phyloP scores from a whole-genome alignment of 2,113 vertebrate species.

The Rana temporaria region DNA sequence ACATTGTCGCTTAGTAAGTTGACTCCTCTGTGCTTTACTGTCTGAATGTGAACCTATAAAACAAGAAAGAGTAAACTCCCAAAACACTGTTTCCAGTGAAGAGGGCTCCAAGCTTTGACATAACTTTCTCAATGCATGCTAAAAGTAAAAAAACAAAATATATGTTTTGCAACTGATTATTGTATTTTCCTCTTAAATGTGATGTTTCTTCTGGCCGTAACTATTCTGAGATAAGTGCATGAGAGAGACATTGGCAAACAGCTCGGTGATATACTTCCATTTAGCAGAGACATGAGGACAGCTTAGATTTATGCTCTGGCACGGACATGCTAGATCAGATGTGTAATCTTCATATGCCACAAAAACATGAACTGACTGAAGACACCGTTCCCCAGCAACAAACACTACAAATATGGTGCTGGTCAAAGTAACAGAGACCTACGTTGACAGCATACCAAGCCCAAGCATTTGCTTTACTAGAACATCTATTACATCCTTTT shows the following conservation, averaged over 20 bases:
- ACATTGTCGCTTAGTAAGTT: conserved; percentile 23
- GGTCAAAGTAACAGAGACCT: background rate
- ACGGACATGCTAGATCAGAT: background rate
- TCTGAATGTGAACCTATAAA: background rate
- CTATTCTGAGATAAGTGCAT: background rate
- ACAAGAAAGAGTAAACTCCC: background rate
- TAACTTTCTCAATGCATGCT: too few species aligned
- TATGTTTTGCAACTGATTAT: too few species aligned
- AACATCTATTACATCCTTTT: too few species aligned
- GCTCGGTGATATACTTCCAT: background rate
- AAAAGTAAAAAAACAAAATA: too few species aligned
- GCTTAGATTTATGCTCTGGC: background rate
- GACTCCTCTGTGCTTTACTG: background rate
- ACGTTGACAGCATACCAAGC: too few species aligned
- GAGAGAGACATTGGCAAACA: background rate
- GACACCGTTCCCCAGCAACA: background rate
- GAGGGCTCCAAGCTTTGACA: background rate
- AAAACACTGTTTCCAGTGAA: background rate
- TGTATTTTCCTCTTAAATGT: background rate
- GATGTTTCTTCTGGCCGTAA: background rate
- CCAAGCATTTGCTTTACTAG: too few species aligned
- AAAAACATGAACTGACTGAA: background rate
- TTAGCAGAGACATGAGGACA: background rate
- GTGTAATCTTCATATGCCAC: background rate
- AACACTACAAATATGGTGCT: background rate